Conservation (phyloP, 2,888 invertebrate species). For the Magallana nippona region DNA sequence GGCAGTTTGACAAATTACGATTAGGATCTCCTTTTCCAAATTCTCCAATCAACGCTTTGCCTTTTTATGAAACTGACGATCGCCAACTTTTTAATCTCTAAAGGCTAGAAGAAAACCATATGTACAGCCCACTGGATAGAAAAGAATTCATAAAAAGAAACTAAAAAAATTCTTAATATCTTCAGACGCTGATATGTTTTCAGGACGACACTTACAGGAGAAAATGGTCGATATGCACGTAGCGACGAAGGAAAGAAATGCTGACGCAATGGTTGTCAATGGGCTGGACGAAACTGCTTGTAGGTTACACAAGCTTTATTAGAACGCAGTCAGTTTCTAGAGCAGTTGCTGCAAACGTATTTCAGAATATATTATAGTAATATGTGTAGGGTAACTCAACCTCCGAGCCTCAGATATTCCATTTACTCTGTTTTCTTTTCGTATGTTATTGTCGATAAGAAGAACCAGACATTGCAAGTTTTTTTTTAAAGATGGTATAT, state of each 20-base stretch:
- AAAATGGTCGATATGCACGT: conserved; percentile 87
- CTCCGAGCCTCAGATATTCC: conserved; percentile 92
- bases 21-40: conserved; percentile 82
- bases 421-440: conserved; percentile 83
- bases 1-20: neutral
- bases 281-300: conserved; percentile 91
- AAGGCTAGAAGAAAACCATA: too few species aligned
- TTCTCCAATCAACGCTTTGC: conserved; percentile 84
- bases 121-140: too few species aligned
- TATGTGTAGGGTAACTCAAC: conserved; percentile 87
- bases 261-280: conserved; percentile 90
- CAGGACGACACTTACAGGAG: conserved; percentile 87
- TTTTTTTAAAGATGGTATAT: neutral
- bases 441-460: conserved; percentile 71
- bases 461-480: conserved; percentile 25
- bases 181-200: neutral
- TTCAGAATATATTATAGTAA: neutral
- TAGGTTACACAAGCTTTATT: conserved; percentile 51
- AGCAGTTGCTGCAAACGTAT: too few species aligned
- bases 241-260: conserved; percentile 84
- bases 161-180: neutral
- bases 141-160: too few species aligned
- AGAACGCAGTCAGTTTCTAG: too few species aligned
- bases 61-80: conserved; percentile 52
- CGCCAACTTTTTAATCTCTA: too few species aligned